Evolutionary conservation across 2,888 invertebrate species (phyloP).

Genomic region (Mythimna impura): DNA sequence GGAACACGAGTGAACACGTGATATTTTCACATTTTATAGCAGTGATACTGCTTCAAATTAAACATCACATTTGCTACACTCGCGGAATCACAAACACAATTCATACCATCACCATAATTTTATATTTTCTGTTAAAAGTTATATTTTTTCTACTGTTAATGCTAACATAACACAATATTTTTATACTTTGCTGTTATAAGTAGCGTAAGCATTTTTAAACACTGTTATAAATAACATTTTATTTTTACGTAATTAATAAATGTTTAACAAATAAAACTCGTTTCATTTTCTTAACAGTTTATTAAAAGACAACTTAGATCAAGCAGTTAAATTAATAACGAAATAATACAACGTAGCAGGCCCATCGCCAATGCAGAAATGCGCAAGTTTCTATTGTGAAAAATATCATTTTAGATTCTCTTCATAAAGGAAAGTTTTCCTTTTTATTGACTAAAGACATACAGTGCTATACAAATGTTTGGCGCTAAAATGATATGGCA

Average conservation of each 20-base stretch:
- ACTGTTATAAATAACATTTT: not conserved
- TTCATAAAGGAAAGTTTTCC: not conserved
- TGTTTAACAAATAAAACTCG: slow-evolving; percentile 37
- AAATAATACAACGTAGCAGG: slow-evolving; percentile 78
- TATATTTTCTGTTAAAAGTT: not conserved
- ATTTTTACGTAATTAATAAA: slow-evolving; percentile 18
- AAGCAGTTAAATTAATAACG: slow-evolving; percentile 83
- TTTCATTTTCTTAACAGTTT: slow-evolving; percentile 72
- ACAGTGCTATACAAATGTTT: not conserved
- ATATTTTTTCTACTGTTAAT: not conserved
- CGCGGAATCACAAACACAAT: no score
- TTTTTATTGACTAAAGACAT: not conserved
- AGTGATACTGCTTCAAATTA: no score
- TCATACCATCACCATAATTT: no score
- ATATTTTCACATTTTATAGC: no score
- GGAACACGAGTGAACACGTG: no score
- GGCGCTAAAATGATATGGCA: not conserved
- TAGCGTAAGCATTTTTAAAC: not conserved
- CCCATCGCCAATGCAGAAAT: slow-evolving; percentile 63
- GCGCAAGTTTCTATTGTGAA: slow-evolving; percentile 13
- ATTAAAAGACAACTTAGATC: slow-evolving; percentile 87
- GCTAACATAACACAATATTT: not conserved
- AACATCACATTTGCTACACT: not conserved
- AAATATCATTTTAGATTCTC: slow-evolving; percentile 2
- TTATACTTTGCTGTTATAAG: not conserved